Evolutionary conservation across 2,888 invertebrate genomes (phyloP), one percentile per base, ranked within the genome.

Genomic region (Meganola albula): DNA sequence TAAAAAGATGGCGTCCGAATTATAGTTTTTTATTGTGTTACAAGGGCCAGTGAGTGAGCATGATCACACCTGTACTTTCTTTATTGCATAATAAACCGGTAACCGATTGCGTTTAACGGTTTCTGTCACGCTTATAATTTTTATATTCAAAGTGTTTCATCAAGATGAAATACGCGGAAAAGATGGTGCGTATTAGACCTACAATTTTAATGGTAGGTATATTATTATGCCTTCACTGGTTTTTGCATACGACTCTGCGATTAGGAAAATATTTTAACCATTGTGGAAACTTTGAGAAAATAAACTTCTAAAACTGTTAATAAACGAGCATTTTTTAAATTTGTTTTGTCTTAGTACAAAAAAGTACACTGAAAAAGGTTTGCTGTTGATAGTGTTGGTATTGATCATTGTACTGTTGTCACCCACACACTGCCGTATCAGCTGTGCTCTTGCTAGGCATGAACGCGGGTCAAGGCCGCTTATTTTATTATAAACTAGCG

Each of bases 81-180:
- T 37, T 36, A 24, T 48, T 44, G 31, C 36, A 28, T 34, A 47
- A 53, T 28, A 32, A 31, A 37, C 27, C 20, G 18, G 33, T 39
- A 31, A 41, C 30, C 34, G 35, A 41, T 53, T 53, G 44, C 44
- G 36, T 35, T 39, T 42, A 35, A 32, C 30, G 27, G 42, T 39
- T 32, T 37, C 27, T 37, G 35, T 31, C 33, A 37, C 29, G 36
- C 28, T 25, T 38, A 40, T 46, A 42, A 45, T 37, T 48, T 42
- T 45, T 43, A 48, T 39, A 37, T 43, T 34, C 27, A 31, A 34
- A 20, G 37, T 41, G 20, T 40, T 53, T 42, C 29, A 35, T 37
- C 39, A 40, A 48, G 29, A 42, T 40, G 51, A 48, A 53, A 53
- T 41, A 53, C 25, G 37, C 48, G 50, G 53, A 53, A 48, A 41